A percentile compares a stretch with the other conserved stretches of the same genome.
Conservation (phyloP, 2,113 vertebrate species). For the Neodontobutis hainanensis region DNA sequence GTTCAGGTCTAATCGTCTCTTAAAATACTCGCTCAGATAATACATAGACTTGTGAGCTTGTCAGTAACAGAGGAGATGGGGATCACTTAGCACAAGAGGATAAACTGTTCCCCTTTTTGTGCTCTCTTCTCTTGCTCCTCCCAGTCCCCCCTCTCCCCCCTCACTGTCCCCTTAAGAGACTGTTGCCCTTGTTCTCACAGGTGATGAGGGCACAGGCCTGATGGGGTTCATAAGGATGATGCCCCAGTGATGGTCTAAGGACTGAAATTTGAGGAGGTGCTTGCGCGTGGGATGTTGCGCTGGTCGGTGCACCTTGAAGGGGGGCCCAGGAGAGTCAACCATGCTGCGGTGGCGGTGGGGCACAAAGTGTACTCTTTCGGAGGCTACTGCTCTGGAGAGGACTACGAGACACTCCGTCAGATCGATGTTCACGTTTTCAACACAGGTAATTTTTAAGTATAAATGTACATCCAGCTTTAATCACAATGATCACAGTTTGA, state of each 20-base stretch:
- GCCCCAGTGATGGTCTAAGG: slow-evolving; percentile 73
- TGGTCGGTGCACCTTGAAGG: slow-evolving; percentile 99
- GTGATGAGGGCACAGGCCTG: slow-evolving; percentile 47
- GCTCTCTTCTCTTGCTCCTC: slow-evolving; percentile 5
- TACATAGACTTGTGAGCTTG: slow-evolving; percentile 47
- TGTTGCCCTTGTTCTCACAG: slow-evolving; percentile 20
- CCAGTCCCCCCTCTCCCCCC: slow-evolving; percentile 13
- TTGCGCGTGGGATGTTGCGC: slow-evolving; percentile 89
- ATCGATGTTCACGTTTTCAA: slow-evolving; percentile 74
- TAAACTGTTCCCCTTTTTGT: slow-evolving; percentile 40
- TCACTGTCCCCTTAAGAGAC: slow-evolving; percentile 3
- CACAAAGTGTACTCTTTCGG: slow-evolving; percentile 98
- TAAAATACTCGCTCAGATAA: slow-evolving; percentile 72
- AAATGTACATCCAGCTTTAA: not conserved
- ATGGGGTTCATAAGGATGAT: slow-evolving; percentile 38
- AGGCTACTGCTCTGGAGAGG: slow-evolving; percentile 98
- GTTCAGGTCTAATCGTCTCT: slow-evolving; percentile 63
- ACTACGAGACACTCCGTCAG: slow-evolving; percentile 93
- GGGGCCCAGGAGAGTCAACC: slow-evolving; percentile 97
- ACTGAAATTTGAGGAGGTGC: slow-evolving; percentile 50
- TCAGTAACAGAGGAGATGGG: slow-evolving; percentile 48
- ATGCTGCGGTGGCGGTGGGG: slow-evolving; percentile 95
- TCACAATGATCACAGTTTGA: no score
- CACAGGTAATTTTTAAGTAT: slow-evolving; percentile 47
- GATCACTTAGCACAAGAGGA: slow-evolving; percentile 31